Evolutionary conservation across 35 echinoderm and acorn worm genomes (phyloP), one percentile per base, ranked within the genome.

Genomic region (Heliocidaris erythrogramma): DNA sequence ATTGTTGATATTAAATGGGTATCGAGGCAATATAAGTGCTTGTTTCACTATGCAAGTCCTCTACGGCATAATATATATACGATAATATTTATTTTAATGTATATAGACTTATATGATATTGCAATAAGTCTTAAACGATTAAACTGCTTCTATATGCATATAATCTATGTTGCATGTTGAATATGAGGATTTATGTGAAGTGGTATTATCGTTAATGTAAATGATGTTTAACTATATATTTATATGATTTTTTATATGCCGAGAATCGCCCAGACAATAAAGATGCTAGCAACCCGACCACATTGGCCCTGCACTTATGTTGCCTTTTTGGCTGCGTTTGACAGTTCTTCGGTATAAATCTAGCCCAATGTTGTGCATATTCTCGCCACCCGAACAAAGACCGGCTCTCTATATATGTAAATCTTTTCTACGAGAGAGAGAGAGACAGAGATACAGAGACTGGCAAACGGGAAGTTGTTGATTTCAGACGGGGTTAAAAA

Each of bases 381-480:
- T 78, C 65, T n/a, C 27, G 65, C 27, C 65, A 78, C n/a, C 27
- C 18, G 52, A 56, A n/a, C 2, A 21, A 24, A 78, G 65, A 78
- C 2, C 27, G 8, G 65, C 8, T 78, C 8, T 78, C 21, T 4
- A 4, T 24, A 4, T 78, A 13, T 24, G 21, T 78, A 13, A 10
- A 56, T 78, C 27, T 78, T 78, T 42, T n/a, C 4, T 71, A 78
- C 18, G 27, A 78, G 21, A 69, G 61, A 69, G 24, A 69, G 24
- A 21, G 21, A n/a, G 21, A 78, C 18, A 5, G 5, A n/a, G 7
- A 27, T 21, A 56, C 52, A 56, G 52, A 10, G 52, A 56, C 52
- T 56, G 65, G 87, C 12, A 89, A 32, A 89, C 87, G 87, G 87
- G 87, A 89, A 89, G 87, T 89, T 89, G 87, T 89, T 89, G 31